A percentile compares a stretch with the other conserved stretches of the same genome.
Conservation (phyloP, 2,888 invertebrate genomes). For the Achlya flavicornis region DNA sequence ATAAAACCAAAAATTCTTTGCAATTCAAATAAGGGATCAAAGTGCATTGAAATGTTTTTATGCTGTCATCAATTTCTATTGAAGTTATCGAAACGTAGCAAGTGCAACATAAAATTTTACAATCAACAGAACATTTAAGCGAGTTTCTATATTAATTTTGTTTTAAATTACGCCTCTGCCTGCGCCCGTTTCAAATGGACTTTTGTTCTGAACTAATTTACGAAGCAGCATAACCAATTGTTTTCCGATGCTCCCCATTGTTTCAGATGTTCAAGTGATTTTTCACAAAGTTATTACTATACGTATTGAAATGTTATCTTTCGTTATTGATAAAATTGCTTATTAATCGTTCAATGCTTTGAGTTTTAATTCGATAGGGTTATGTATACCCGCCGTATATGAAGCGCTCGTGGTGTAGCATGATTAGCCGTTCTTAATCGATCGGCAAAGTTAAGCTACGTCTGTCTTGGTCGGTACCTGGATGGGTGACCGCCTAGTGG, state of each 20-base stretch:
- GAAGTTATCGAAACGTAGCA: background rate
- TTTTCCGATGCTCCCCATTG: conserved; percentile 30
- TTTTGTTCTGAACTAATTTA: conserved; percentile 43
- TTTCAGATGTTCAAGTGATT: conserved; percentile 16
- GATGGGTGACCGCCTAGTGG: too few relatives aligned
- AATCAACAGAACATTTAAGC: conserved; percentile 29
- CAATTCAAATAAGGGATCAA: background rate
- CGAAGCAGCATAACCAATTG: conserved; percentile 35
- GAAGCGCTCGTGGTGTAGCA: too few relatives aligned
- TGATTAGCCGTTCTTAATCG: too few relatives aligned
- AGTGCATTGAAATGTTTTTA: background rate
- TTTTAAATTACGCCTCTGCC: conserved; percentile 22
- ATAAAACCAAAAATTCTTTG: background rate
- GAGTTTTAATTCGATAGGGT: too few relatives aligned
- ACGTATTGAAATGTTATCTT: conserved; percentile 23
- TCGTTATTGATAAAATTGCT: background rate
- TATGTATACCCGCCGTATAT: too few relatives aligned
- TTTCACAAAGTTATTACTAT: conserved; percentile 24
- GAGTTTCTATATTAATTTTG: conserved; percentile 38
- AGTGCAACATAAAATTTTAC: conserved; percentile 11
- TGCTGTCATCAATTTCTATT: background rate
- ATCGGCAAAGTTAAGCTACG: too few relatives aligned
- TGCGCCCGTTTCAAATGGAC: conserved; percentile 23
- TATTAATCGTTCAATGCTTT: background rate
- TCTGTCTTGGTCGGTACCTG: too few relatives aligned